Conservation (phyloP, 2,888 invertebrate species). For the Choristoneura rosaceana region DNA sequence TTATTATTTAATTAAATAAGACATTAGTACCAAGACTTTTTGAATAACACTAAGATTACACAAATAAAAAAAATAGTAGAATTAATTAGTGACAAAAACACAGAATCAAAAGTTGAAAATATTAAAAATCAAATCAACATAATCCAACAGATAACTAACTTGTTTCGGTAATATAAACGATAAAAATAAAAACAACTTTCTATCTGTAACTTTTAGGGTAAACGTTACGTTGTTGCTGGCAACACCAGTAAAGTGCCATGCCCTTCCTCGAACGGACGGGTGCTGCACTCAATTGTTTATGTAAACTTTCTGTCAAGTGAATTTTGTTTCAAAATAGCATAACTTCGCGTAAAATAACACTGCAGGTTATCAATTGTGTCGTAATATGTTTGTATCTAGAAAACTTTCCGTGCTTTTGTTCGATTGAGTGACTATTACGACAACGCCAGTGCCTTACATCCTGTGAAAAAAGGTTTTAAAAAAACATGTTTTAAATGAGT, state of each 20-base stretch:
- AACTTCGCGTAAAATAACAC: slow-evolving; percentile 55
- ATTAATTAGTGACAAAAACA: too few species aligned
- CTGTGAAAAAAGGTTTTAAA: slow-evolving; percentile 38
- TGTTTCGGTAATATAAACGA: too few species aligned
- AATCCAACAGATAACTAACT: too few species aligned
- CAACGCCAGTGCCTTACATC: slow-evolving; percentile 40
- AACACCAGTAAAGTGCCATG: slow-evolving; percentile 60
- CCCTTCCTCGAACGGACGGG: slow-evolving; percentile 51
- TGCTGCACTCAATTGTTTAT: slow-evolving; percentile 58
- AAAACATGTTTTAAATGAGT: slow-evolving; percentile 41
- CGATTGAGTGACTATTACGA: slow-evolving; percentile 24
- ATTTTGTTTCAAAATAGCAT: slow-evolving; percentile 61
- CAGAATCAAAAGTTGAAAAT: neutral
- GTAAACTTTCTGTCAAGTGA: slow-evolving; percentile 68
- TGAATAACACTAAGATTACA: too few species aligned
- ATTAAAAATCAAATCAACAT: neutral
- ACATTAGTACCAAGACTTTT: too few species aligned
- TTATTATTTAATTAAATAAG: too few species aligned
- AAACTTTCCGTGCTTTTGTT: slow-evolving; percentile 21
- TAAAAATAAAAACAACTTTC: neutral
- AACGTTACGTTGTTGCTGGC: slow-evolving; percentile 47
- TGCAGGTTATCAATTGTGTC: slow-evolving; percentile 41
- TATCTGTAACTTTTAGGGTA: neutral
- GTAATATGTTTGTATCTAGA: slow-evolving; percentile 12
- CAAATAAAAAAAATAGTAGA: too few species aligned